Evolutionary conservation across 2,797 vertebrate genomes (phyloP).

Genomic region (Pseudochirops cupreus): DNA sequence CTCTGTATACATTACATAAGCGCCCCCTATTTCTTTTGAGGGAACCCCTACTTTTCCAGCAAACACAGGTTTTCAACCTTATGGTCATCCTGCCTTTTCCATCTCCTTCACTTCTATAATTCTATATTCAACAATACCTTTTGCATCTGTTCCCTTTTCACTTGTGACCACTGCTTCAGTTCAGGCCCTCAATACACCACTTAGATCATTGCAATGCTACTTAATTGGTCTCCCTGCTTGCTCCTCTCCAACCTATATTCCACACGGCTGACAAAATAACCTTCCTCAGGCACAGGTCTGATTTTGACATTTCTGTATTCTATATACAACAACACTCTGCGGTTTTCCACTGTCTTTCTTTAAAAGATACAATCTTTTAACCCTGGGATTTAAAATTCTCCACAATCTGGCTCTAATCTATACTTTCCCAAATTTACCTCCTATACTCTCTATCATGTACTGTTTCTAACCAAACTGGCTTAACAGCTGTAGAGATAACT

Average conservation of each 20-base stretch:
- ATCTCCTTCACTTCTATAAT: background rate
- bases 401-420: background rate
- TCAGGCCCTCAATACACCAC: too few relatives aligned
- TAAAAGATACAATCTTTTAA: background rate
- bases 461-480: background rate
- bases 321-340: background rate
- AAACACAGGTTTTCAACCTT: background rate
- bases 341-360: background rate
- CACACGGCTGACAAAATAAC: background rate
- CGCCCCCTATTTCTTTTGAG: background rate
- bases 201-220: background rate
- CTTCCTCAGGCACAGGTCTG: background rate
- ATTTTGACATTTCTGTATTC: background rate
- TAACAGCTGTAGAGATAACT: background rate
- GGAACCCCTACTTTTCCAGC: background rate
- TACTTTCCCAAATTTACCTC: background rate
- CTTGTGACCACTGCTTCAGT: background rate
- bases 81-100: background rate
- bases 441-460: background rate
- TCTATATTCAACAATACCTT: background rate
- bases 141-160: background rate
- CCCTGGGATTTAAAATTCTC: background rate
- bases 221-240: background rate
- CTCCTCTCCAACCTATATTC: background rate
- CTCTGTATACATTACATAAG: too few relatives aligned